Percentiles rank a stretch among this genome's conserved stretches.
Evolutionary conservation across 1,140 invertebrate genomes (phyloP).

Genomic region (Ceratina japonica): DNA sequence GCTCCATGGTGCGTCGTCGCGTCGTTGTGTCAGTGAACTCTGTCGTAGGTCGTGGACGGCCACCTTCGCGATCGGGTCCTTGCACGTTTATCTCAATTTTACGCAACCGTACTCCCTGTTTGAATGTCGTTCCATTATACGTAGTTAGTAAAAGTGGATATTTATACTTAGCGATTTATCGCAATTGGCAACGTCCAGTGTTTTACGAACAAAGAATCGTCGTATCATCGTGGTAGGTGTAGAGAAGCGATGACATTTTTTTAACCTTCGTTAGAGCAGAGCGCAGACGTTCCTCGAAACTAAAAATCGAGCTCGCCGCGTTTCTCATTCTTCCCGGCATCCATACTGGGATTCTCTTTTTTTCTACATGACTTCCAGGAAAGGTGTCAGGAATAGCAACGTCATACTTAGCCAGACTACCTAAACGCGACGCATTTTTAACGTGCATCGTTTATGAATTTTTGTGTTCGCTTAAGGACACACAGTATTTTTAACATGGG

Average conservation of each 20-base stretch:
- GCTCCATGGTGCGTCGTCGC: conserved; percentile 29
- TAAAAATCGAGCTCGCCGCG: conserved; percentile 20
- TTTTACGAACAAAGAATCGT: conserved; percentile 44
- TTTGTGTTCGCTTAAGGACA: too few species aligned
- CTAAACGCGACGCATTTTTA: neutral
- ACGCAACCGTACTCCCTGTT: too few species aligned
- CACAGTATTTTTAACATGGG: too few species aligned
- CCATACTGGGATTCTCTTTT: conserved; percentile 11
- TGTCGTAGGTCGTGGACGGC: conserved; percentile 59
- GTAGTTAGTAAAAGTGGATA: too few species aligned
- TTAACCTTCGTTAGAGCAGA: conserved; percentile 35
- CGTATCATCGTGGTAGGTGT: conserved; percentile 13
- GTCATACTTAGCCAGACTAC: conserved; percentile 3
- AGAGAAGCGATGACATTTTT: conserved; percentile 37
- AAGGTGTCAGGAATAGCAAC: conserved; percentile 40
- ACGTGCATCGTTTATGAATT: too few species aligned
- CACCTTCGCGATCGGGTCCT: conserved; percentile 12
- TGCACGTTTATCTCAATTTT: conserved; percentile 7
- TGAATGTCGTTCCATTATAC: too few species aligned
- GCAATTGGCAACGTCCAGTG: neutral
- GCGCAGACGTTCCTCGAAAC: conserved; percentile 40
- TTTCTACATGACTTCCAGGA: conserved; percentile 23
- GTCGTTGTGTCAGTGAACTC: conserved; percentile 26
- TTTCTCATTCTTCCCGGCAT: conserved; percentile 34
- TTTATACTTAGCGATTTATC: conserved; percentile 9